Evolutionary conservation across 2,888 invertebrate genomes (phyloP).

Genomic region (Stegana nigrithorax): DNA sequence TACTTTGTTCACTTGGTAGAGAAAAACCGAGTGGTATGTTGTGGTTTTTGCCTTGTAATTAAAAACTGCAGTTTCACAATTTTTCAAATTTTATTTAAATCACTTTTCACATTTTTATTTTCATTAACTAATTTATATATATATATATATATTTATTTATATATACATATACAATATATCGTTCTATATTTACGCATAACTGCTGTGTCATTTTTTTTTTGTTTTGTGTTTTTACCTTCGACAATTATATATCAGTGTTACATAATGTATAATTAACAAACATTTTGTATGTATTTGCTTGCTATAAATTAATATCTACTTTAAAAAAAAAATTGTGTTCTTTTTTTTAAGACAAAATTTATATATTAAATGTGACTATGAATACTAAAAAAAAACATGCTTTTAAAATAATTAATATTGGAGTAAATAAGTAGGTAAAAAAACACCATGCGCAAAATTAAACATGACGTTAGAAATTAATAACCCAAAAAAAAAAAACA

Average conservation of each 20-base stretch:
- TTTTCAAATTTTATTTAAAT: slow-evolving; percentile 55
- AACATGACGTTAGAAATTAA: no score
- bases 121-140: slow-evolving; percentile 44
- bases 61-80: no score
- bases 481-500: not conserved
- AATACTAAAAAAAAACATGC: not conserved
- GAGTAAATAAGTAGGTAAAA: not conserved
- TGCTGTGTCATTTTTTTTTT: not conserved
- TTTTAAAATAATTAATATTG: not conserved
- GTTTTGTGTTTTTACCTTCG: not conserved
- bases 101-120: slow-evolving; percentile 56
- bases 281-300: not conserved
- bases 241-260: no score
- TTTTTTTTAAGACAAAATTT: not conserved
- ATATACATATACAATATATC: slow-evolving; percentile 27
- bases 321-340: not conserved
- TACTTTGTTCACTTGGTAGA: no score
- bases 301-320: no score
- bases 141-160: slow-evolving; percentile 13
- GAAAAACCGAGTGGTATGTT: no score
- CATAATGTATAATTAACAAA: no score
- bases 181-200: slow-evolving; percentile 5
- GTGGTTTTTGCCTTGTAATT: no score
- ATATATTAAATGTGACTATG: not conserved
- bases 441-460: not conserved